Evolutionary conservation across 2,888 invertebrate genomes (phyloP), one percentile per base, ranked within the genome.

Genomic region (Unio pictorum): DNA sequence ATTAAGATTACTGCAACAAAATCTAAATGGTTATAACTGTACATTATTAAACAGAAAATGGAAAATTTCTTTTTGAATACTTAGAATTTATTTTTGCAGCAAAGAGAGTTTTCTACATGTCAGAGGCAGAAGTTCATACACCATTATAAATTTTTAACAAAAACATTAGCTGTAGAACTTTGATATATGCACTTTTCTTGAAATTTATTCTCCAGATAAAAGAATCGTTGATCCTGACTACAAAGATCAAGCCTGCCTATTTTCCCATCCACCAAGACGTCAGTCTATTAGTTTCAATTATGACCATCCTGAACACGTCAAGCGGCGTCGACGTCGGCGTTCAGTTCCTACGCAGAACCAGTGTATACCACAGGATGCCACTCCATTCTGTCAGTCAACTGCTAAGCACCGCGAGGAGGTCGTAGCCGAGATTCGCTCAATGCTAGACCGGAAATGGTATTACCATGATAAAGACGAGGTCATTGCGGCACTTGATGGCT

Each of bases 141-240:
- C 45, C 3, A 45, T 15, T 2, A 15, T 45, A 4, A 1, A 7
- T 34, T 4, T 30, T 30, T 30, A 7, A 0, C 1, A 34, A 34
- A 7, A 34, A 34, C 8, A 34, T 34, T 8, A 34, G 34, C 34
- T 5, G 34, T 7, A 34, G 34, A 34, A 34, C 34, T 34, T 34
- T 34, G 34, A 34, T 34, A 34, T 34, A 15, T 28, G 30, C 26
- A 30, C 11, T n/a, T 45, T 59, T 45, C n/a, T n/a, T 8, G 6
- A 8, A 28, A 45, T 17, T 30, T 30, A 58, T 20, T 65, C 61
- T 64, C 66, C 69, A 84, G 83, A 80, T 30, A 61, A 62, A 18
- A 70, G 83, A 20, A 74, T 84, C 28, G 79, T 85, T 17, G 83
- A 83, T 65, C 85, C 85, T 0, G 80, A 81, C 34, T 69, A 80